Conservation (phyloP, 2,113 vertebrate genomes). For the Emydocephalus ijimae region DNA sequence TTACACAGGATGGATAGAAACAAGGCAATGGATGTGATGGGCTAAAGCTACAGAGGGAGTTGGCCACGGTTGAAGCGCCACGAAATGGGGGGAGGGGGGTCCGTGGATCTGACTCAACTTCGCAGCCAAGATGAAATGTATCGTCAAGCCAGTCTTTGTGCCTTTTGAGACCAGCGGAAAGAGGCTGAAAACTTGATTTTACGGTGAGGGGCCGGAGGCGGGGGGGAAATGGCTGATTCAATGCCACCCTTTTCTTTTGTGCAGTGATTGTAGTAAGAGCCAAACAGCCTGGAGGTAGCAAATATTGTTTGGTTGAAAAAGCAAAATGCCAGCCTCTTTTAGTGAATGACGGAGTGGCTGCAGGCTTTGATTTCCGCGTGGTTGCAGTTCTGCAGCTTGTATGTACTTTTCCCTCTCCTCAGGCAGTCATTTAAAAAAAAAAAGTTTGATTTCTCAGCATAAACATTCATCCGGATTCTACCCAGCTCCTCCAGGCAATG, state of each 20-base stretch:
- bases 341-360: background rate
- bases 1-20: background rate
- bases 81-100: background rate
- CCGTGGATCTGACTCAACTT: background rate
- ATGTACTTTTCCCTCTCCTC: background rate
- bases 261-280: background rate
- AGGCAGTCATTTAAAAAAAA: background rate
- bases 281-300: background rate
- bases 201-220: rapidly evolving
- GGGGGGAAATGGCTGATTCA: background rate
- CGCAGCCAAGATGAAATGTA: background rate
- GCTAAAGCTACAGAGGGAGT: background rate
- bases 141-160: background rate
- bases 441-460: background rate
- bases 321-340: background rate
- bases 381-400: background rate
- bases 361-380: background rate
- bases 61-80: background rate
- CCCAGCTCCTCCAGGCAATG: background rate
- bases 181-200: background rate
- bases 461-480: background rate
- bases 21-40: background rate
- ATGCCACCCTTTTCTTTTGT: background rate
- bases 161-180: background rate
- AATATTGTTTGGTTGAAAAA: background rate